phyloP scores from a whole-genome alignment of 2,888 invertebrate species.

The Eristalis tenax region DNA sequence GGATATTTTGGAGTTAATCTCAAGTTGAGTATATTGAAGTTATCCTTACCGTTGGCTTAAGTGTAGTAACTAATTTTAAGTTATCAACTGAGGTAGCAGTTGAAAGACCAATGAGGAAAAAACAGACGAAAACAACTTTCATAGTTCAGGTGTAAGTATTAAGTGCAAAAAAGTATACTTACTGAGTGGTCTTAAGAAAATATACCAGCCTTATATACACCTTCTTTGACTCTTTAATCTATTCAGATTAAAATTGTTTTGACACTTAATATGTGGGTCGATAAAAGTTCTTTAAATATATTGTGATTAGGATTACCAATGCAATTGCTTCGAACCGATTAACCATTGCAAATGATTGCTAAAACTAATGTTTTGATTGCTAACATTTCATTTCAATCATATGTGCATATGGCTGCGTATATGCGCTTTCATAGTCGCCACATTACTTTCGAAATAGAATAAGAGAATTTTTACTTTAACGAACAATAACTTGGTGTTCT shows the following conservation, averaged over 20 bases:
- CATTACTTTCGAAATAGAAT: too few species aligned
- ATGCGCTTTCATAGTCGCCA: too few species aligned
- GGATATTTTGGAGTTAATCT: background rate
- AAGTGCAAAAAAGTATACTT: background rate
- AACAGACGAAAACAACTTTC: background rate
- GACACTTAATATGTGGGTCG: background rate
- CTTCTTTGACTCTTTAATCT: background rate
- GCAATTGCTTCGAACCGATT: too few species aligned
- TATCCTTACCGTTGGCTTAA: slow-evolving; percentile 24
- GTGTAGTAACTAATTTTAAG: slow-evolving; percentile 4
- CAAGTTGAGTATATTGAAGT: background rate
- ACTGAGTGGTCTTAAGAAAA: background rate
- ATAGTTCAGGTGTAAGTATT: background rate
- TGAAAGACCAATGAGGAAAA: background rate
- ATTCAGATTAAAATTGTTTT: background rate
- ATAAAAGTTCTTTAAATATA: background rate
- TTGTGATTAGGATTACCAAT: background rate
- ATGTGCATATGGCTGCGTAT: too few species aligned
- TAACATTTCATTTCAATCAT: too few species aligned
- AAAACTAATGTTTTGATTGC: too few species aligned
- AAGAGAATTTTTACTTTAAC: too few species aligned
- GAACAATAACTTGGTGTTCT: too few species aligned
- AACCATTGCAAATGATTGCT: too few species aligned
- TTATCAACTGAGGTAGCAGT: slow-evolving; percentile 1
- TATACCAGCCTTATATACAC: background rate